These are phyloP conservation scores for Tringa solitaria DNA, from an alignment of 2,113 vertebrate species.

Conservation along the genomic window DNA sequence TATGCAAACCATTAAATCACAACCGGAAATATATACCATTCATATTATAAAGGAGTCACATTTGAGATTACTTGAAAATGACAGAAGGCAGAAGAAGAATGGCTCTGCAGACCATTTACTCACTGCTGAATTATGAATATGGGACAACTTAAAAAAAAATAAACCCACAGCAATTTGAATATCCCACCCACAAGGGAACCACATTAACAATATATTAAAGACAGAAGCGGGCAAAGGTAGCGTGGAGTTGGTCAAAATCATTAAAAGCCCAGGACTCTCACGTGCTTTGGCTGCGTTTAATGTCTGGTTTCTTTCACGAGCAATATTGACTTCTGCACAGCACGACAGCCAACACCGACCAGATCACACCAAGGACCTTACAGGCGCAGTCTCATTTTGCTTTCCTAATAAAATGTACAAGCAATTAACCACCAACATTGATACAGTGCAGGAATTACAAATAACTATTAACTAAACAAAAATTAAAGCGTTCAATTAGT, in stretches of 20 bases:
- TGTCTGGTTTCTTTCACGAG: background rate
- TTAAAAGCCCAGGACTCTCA: background rate
- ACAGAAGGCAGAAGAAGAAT: background rate
- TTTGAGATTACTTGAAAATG: constrained; percentile 20
- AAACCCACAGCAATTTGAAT: background rate
- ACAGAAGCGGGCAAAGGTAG: background rate
- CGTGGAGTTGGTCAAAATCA: background rate
- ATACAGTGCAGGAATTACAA: constrained; percentile 6
- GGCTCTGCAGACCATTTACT: background rate
- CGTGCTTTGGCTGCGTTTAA: background rate
- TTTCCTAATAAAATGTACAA: constrained; percentile 16
- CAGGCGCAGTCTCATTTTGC: background rate
- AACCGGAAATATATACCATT: constrained; percentile 52
- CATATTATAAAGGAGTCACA: constrained; percentile 45
- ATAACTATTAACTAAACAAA: constrained; percentile 5
- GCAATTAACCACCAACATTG: background rate
- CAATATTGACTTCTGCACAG: background rate
- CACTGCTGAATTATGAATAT: background rate
- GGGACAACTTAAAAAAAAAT: background rate
- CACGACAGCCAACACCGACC: background rate
- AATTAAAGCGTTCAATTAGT: background rate
- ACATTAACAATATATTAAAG: background rate
- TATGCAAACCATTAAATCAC: constrained; percentile 61
- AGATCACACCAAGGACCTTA: background rate
- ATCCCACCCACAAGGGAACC: background rate